Base-by-base conservation (phyloP, 2,113 vertebrate species). In the Lophura nycthemera region DNA sequence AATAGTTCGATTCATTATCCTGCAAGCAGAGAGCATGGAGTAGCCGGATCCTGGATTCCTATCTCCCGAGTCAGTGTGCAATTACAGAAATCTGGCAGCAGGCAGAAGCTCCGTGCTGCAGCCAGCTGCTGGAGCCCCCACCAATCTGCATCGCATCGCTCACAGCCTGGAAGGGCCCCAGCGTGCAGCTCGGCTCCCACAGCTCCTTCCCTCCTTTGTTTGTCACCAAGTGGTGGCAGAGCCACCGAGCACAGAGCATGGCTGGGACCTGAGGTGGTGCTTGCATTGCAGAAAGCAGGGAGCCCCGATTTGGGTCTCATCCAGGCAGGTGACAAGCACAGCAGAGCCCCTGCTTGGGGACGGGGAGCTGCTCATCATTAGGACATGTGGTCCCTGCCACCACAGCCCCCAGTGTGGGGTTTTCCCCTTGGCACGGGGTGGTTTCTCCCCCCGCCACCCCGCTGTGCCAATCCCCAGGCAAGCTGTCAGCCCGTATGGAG, bases 171-270 rank as follows among this genome's bases (percentile, higher is more conserved):
- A 89, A 82, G 42, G 56, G 17, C 52, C 76, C 77, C 57, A 2
- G 59, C 34, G 93, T 91, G 92, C 79, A 34, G 47, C 64, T 45
- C 65, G 3, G 64, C 86, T 89, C 90, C 85, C 80, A 76, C 81
- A 86, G 57, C 80, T 76, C 91, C 74, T 3, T 36, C 30, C 2
- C 72, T 93, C 83, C 86, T 97, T 97, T 97, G 95, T 95, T 96
- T 48, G 0, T 48, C 8, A 3, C 67, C 43, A 60, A 88, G 89
- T 83, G 36, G 13, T 50, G 90, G 94, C 75, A 21, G 76, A 82
- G n/a, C n/a, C n/a, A n/a, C n/a, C n/a, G n/a, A n/a, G 52, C 52
- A 54, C 27, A 9, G 3, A 73, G 66, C 65, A 20, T 24, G 9
- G 4, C 60, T 2, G 11, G 29, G 82, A 42, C 43, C 18, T 0